Base-by-base conservation (phyloP, 2,888 invertebrate genomes). In the Caenorhabditis virilis region DNA sequence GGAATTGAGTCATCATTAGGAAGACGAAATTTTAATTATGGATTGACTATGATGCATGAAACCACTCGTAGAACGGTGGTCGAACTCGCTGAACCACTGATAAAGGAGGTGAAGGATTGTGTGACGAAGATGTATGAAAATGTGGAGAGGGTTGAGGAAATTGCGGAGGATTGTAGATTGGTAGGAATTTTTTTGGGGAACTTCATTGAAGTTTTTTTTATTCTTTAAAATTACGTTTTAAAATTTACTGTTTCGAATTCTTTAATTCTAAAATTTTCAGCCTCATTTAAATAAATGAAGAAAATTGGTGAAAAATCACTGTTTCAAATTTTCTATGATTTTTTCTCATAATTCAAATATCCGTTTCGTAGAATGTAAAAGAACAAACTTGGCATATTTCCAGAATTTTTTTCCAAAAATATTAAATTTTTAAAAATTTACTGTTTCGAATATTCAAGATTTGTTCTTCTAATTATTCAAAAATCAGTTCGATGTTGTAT, bases 81-180 rank as follows among this genome's bases (percentile, higher is more conserved):
- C 13, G 56, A 55, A 23, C 35, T 65, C 18, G 64, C 56, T 36
- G 45, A 49, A 22, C 69, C 69, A 20, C 50, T 69, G 15, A 61
- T 69, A 20, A 42, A 39, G 1, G 64, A 69, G 51, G 52, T 65
- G 9, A 33, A 46, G 16, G 54, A 64, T 9, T 69, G 69, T 49
- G 58, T 69, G 9, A 69, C 57, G 2, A 65, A 69, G 30, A 62
- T 69, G 61, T 62, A 69, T 41, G 69, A 69, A 30, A 69, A 59
- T 22, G 4, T 41, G 20, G 69, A 64, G 11, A 53, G 58, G 36
- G 52, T 64, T 0, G 64, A 54, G 9, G 61, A 64, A 25, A 65
- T 64, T 33, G 62, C 53, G 7, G 54, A 53, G 25, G 68, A 65
- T 47, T 71, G 71, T 39, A 26, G 42, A 1, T 18, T 41, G 27